phyloP scores from a whole-genome alignment of 2,888 invertebrate species.

The Lycophotia porphyrea region DNA sequence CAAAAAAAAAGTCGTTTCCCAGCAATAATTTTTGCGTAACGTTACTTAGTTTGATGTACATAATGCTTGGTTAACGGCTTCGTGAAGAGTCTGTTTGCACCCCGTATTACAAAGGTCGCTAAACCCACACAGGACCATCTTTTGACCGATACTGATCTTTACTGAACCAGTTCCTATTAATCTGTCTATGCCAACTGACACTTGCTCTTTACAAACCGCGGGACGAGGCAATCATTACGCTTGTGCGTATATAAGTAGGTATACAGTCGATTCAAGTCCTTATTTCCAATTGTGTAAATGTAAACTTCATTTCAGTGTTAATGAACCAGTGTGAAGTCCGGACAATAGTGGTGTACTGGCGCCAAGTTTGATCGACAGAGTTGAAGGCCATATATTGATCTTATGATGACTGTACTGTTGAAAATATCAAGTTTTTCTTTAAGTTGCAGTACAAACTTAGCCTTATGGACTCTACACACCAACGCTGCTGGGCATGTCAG shows the following conservation, averaged over 20 bases:
- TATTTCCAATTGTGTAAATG: background rate
- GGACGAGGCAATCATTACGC: slow-evolving; percentile 39
- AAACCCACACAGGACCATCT: background rate
- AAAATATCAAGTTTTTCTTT: background rate
- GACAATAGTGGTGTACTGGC: background rate
- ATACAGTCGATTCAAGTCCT: background rate
- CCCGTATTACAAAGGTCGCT: too few species aligned
- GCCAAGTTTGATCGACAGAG: background rate
- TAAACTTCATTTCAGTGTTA: background rate
- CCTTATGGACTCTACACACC: background rate
- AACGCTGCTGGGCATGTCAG: background rate
- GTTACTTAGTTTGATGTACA: too few species aligned
- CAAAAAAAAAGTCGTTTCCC: too few species aligned
- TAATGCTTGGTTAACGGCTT: too few species aligned
- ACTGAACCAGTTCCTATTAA: slow-evolving; percentile 35
- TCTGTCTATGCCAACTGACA: slow-evolving; percentile 33
- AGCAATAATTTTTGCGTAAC: too few species aligned
- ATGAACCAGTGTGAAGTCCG: background rate
- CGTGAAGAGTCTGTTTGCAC: too few species aligned
- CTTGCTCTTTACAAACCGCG: slow-evolving; percentile 45
- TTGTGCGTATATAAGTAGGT: background rate
- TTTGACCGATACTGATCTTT: slow-evolving; percentile 27
- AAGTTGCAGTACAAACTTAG: background rate
- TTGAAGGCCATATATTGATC: background rate
- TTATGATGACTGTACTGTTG: background rate